A percentile compares a stretch with the other conserved stretches of the same genome.
These are phyloP conservation scores for Lacerta bilineata DNA, from an alignment of 2,797 vertebrate species.

Conservation along the genomic window DNA sequence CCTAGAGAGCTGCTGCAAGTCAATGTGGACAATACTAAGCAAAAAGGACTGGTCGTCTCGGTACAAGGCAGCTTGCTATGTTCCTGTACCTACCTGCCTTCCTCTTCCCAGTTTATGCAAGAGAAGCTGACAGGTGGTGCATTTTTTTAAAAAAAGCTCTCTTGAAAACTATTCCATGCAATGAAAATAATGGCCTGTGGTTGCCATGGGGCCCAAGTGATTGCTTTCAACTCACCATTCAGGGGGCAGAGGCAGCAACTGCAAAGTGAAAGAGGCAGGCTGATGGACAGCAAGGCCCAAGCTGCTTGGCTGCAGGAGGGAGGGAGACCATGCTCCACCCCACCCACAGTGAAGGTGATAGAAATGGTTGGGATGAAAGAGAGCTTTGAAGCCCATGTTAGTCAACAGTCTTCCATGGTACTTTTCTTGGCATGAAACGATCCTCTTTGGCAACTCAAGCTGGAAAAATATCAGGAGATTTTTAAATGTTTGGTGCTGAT, in stretches of 20 bases:
- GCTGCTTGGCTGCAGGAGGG: background rate
- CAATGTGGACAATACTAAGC: no score
- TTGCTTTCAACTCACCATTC: conserved; percentile 7
- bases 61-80: background rate
- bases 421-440: background rate
- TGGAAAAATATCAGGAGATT: background rate
- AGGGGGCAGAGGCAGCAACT: background rate
- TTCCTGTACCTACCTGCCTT: no score
- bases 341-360: background rate
- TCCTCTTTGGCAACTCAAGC: no score
- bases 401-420: background rate
- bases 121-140: background rate
- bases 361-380: background rate
- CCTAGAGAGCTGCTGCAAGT: no score
- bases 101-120: background rate
- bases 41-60: no score
- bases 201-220: conserved; percentile 35
- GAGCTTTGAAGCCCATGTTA: background rate
- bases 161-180: background rate
- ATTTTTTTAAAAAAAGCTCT: background rate
- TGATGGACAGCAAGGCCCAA: background rate
- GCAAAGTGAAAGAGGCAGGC: background rate
- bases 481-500: background rate
- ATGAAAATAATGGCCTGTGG: background rate
- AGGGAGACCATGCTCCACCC: background rate